Percentiles rank a stretch among this genome's conserved stretches.
Evolutionary conservation across 2,797 vertebrate genomes (phyloP).

Genomic region (Gila robusta): DNA sequence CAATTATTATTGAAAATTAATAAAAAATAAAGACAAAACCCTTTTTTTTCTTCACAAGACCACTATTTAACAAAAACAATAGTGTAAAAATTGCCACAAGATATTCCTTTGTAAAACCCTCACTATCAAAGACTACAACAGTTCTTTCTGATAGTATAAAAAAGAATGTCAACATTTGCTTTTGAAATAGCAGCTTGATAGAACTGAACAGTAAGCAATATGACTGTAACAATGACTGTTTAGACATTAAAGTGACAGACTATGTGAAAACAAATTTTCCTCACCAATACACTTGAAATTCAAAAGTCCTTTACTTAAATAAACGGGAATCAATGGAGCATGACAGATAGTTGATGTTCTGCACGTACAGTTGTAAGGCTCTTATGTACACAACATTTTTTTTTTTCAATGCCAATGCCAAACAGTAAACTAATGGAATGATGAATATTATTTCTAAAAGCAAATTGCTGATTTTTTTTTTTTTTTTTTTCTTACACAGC

Average conservation of each 20-base stretch:
- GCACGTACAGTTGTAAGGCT: constrained; percentile 54
- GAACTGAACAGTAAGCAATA: constrained; percentile 60
- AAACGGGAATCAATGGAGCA: constrained; percentile 50
- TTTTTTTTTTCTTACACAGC: constrained; percentile 53
- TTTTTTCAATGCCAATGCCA: constrained; percentile 42
- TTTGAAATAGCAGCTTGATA: constrained; percentile 69
- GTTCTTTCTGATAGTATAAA: constrained; percentile 31
- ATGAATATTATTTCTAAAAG: constrained; percentile 35
- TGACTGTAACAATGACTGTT: constrained; percentile 1
- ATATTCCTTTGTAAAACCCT: constrained; percentile 41
- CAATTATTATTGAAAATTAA: not conserved
- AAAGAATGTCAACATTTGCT: constrained; percentile 38
- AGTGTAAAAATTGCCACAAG: constrained; percentile 32
- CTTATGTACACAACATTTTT: constrained; percentile 58
- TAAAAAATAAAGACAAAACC: not conserved
- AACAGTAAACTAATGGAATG: constrained; percentile 56
- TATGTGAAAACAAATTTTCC: constrained; percentile 17
- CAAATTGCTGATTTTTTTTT: constrained; percentile 45
- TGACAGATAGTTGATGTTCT: constrained; percentile 52
- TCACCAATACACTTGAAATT: constrained; percentile 47
- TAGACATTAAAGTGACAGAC: constrained; percentile 26
- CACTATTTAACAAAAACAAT: constrained; percentile 38
- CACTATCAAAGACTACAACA: constrained; percentile 30
- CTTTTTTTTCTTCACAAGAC: constrained; percentile 21
- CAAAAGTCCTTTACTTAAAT: constrained; percentile 51